These are phyloP conservation scores for Hippocampus zosterae DNA, from an alignment of 2,113 vertebrate species.

Conservation along the genomic window DNA sequence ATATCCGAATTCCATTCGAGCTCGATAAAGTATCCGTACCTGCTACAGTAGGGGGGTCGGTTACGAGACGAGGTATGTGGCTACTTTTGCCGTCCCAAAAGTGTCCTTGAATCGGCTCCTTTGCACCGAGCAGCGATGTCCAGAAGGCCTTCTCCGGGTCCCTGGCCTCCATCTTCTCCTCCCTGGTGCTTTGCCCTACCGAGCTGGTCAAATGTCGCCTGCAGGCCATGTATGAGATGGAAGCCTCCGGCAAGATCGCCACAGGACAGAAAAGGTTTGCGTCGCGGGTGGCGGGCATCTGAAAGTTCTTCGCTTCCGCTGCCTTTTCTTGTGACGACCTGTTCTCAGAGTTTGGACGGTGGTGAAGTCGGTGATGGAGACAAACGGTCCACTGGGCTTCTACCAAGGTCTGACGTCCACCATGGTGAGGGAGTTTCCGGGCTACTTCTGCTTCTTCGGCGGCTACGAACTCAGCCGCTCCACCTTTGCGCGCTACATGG, in stretches of 20 bases:
- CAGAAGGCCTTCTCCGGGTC: constrained; percentile 91
- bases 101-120: neutral
- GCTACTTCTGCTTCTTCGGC: constrained; percentile 97
- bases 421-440: constrained; percentile 88
- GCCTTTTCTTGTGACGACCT: constrained; percentile 38
- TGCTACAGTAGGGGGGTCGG: no score
- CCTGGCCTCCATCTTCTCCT: constrained; percentile 87
- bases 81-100: neutral
- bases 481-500: constrained; percentile 76
- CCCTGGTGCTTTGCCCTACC: constrained; percentile 88
- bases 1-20: no score
- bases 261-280: constrained; percentile 80
- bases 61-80: no score
- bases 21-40: no score
- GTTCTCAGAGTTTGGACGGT: constrained; percentile 86
- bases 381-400: constrained; percentile 86
- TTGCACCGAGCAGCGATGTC: constrained; percentile 74
- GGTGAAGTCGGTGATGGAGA: constrained; percentile 79
- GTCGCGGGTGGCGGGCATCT: neutral
- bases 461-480: constrained; percentile 88
- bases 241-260: constrained; percentile 79
- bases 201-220: constrained; percentile 96
- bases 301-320: constrained; percentile 49
- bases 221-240: constrained; percentile 94
- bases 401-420: constrained; percentile 91